These are phyloP conservation scores for Exephanes ischioxanthus DNA, from an alignment of 2,888 invertebrate genomes.

Conservation along the genomic window DNA sequence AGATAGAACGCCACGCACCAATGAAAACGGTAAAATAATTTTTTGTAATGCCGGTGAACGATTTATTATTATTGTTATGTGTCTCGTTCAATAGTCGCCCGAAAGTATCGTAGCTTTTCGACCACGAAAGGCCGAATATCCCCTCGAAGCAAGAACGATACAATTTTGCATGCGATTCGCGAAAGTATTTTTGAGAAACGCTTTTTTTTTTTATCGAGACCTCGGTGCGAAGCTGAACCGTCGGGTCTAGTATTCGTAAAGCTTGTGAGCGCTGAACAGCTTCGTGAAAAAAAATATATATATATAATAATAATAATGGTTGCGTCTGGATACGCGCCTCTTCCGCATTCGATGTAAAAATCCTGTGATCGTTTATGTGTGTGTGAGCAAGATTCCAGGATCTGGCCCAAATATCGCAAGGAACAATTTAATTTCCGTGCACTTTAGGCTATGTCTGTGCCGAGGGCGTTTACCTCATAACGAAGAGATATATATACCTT, in stretches of 20 bases:
- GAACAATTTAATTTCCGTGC: neutral
- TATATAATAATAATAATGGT: neutral
- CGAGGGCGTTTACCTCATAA: constrained; percentile 23
- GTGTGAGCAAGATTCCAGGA: constrained; percentile 29
- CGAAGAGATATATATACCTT: constrained; percentile 15
- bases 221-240: neutral
- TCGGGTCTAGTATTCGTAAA: neutral
- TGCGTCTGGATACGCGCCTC: neutral
- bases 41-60: too few relatives aligned
- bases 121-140: neutral
- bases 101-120: neutral
- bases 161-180: neutral
- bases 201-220: neutral
- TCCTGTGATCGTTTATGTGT: constrained; percentile 2
- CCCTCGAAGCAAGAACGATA: neutral
- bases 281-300: constrained; percentile 14
- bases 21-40: neutral
- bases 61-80: too few relatives aligned
- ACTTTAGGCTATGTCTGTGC: neutral
- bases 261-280: constrained; percentile 5
- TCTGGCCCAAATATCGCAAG: constrained; percentile 29
- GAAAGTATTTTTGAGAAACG: neutral
- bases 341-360: constrained; percentile 8
- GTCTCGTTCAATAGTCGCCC: too few relatives aligned
- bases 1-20: neutral